Evolutionary conservation across 2,113 vertebrate genomes (phyloP).

Genomic region (Herpailurus yagouaroundi): DNA sequence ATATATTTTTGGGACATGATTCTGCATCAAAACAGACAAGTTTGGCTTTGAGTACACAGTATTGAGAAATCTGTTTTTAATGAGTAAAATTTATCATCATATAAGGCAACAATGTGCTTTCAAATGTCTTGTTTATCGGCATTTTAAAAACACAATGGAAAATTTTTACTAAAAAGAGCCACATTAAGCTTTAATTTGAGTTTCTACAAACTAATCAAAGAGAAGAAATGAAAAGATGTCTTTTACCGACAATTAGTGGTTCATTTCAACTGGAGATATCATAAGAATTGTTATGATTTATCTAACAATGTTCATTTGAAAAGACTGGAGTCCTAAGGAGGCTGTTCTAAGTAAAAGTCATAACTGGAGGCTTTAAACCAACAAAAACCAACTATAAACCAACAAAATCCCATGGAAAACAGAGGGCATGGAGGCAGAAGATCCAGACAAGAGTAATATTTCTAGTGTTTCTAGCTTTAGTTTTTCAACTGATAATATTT

Average conservation of each 20-base stretch:
- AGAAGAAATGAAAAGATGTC: background rate
- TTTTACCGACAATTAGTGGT: background rate
- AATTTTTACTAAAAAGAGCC: background rate
- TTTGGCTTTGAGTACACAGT: background rate
- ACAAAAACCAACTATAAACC: no score
- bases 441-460: background rate
- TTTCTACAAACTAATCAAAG: background rate
- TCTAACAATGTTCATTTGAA: background rate
- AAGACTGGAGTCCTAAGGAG: background rate
- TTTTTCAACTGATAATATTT: background rate
- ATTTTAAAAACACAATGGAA: background rate
- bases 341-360: background rate
- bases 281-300: background rate
- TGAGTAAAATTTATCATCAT: background rate
- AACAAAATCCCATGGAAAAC: background rate
- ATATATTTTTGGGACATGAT: background rate
- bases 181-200: background rate
- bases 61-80: background rate
- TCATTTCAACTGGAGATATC: background rate
- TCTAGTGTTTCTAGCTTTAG: background rate
- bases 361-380: background rate
- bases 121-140: background rate
- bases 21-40: background rate
- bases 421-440: background rate
- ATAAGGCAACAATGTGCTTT: constrained; percentile 37